Base-by-base conservation (phyloP, 30 jellyfish, hydroid and myxozoan genomes). In the Aurelia coerulea region DNA sequence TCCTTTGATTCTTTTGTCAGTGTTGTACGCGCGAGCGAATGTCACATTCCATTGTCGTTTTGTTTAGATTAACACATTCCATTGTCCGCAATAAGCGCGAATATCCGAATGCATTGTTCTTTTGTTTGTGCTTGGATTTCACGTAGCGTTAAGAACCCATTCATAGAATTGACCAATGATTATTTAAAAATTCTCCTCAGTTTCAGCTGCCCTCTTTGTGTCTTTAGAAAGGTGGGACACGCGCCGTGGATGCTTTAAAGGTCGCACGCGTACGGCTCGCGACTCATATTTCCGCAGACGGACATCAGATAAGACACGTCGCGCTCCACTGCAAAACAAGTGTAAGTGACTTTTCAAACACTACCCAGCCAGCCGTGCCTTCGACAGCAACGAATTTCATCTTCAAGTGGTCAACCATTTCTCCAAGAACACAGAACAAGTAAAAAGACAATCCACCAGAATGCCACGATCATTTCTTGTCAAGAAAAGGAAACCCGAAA, bases 261-360 rank as follows among this genome's bases (percentile, higher is more conserved):
- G 82, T 65, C 83, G 90, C 83, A 84, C 93, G 93, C 93, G 93
- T 42, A 84, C 76, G 93, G 88, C 93, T 84, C 93, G 93, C 93
- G 93, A 84, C 93, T 71, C 88, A 74, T 74, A 73, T 74, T 65
- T 84, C 81, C 80, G 77, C 74, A 73, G 87, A 78, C 39, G 6
- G 69, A 66, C 74, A 74, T 62, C 88, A 37, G 93, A 63, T 73
- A 84, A 73, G 83, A 17, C 42, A n/a, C 56, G 11, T 46, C 56
- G 56, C 56, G 56, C 56, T 46, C 56, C 56, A 46, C 56, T 46
- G 56, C 56, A 46, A 46, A 46, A 46, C 56, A 46, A 46, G 56
- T 46, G 56, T 7, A 46, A 46, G 56, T 46, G 56, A 46, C 56
- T 46, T 46, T 46, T 46, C 12, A 46, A 46, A 46, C 6, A 46